Base-by-base conservation (phyloP, 2,888 invertebrate species). In the Cinara cedri region DNA sequence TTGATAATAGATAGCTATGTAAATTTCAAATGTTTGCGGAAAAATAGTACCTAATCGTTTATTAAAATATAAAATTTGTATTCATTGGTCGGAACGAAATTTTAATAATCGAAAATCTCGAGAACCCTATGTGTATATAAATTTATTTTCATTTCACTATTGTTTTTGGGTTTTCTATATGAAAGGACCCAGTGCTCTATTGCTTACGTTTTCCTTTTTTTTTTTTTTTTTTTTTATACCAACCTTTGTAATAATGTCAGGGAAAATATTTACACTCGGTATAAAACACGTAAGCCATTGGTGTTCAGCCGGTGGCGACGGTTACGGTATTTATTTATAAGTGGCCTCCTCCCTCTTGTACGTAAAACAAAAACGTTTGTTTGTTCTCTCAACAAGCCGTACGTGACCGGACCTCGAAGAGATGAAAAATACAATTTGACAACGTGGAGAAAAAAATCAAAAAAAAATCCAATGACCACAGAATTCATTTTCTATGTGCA, bases 311-410 rank as follows among this genome's bases (percentile, higher is more conserved):
- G 24, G 6, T 46, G 60, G 13, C 13, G 60, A 71, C 21, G 55
- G 51, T 68, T 68, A 19, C n/a, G 19, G n/a, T 60, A 57, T 55
- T n/a, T 72, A 26, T 60, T 60, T 44, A 72, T 24, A 72, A 72
- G 60, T 72, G 72, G 42, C 42, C 16, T 16, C 42, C 34, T 34
- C 34, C 34, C 34, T 34, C 11, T 1, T 11, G 19, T 55, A 21
- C 19, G 21, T 16, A 16, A 34, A 34, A 34, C 57, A 44, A 72
- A 63, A 74, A 62, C 54, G 65, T 21, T 65, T 65, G 75, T 75
- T 63, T 75, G 44, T 75, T 75, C 65, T 63, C 65, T 75, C 75
- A 65, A 75, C 63, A 54, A 65, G 65, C 54, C 2, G 42, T 54
- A 75, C 65, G 65, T 75, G 75, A 75, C 74, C 19, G 49, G 51